Evolutionary conservation across 2,113 vertebrate species (phyloP).

Genomic region (Pavo muticus): DNA sequence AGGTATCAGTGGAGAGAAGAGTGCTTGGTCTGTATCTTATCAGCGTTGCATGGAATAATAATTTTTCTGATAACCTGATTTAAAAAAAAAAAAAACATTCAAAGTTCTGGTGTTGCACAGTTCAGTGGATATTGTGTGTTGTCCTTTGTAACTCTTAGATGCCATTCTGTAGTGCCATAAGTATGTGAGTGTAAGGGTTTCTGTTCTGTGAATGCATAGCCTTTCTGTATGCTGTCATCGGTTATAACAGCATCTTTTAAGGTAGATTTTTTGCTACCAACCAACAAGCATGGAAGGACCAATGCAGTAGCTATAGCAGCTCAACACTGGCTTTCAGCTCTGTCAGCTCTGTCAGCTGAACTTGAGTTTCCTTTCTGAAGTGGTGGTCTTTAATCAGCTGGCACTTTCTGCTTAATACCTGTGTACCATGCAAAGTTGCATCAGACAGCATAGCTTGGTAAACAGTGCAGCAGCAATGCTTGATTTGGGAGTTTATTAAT

Average conservation of each 20-base stretch:
- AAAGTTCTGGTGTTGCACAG: neutral
- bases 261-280: accelerated
- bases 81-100: no score
- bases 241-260: neutral
- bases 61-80: neutral
- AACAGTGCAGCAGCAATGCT: neutral
- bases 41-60: neutral
- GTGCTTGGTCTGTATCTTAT: neutral
- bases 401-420: neutral
- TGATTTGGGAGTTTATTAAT: neutral
- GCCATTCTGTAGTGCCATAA: neutral
- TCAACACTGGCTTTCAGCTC: neutral
- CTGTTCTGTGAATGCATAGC: neutral
- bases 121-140: neutral
- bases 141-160: neutral
- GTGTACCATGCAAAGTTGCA: neutral
- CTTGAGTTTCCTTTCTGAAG: neutral
- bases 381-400: neutral
- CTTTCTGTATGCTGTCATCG: neutral
- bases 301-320: neutral
- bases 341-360: neutral
- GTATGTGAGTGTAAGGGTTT: accelerated
- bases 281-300: accelerated
- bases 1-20: neutral
- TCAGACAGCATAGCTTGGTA: neutral